Evolutionary conservation across 2,113 vertebrate species (phyloP), one percentile per base, ranked within the genome.

Genomic region (Tragelaphus imberbis): DNA sequence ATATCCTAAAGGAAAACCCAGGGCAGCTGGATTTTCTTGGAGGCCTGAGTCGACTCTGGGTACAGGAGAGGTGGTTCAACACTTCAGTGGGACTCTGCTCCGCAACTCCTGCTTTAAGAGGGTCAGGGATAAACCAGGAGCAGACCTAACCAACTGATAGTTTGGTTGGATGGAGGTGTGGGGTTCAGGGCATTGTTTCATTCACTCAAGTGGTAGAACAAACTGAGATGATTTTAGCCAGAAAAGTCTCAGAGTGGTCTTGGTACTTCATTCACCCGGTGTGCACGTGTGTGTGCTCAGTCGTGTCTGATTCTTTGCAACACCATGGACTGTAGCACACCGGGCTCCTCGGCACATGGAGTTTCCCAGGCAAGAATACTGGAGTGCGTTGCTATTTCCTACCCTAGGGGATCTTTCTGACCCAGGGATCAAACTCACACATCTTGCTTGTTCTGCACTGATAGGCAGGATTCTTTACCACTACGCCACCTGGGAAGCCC

Each of bases 1-100:
- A 97, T 94, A 96, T 63, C 59, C 89, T 91, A 65, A 40, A 97
- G 94, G 63, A 90, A 98, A 97, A 79, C 71, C 84, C 36, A 2
- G 55, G 49, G 55, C 19, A 75, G 44, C 47, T 40, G 71, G 77
- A 68, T 86, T 94, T 89, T 91, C 94, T 93, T 19, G 53, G 61
- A 92, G 33, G 30, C 36, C 65, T 28, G 33, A 93, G 65, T 92
- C 80, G 92, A 77, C 63, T 68, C 55, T 56, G 91, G n/a, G 40
- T 94, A 47, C 9, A 28, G 9, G 49, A 77, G 19, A 75, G 84
- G 61, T 49, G 30, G 30, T 59, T 90, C 33, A 27, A 30, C 2
- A 14, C 5, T 91, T 91, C 13, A 49, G 3, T 1, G 71, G 55
- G 85, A 92, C 17, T 79, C 80, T 2, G 8, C 82, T 58, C 77